These are phyloP conservation scores for Crocodylus rhombifer DNA, from an alignment of 2,797 vertebrate species.

Conservation along the genomic window DNA sequence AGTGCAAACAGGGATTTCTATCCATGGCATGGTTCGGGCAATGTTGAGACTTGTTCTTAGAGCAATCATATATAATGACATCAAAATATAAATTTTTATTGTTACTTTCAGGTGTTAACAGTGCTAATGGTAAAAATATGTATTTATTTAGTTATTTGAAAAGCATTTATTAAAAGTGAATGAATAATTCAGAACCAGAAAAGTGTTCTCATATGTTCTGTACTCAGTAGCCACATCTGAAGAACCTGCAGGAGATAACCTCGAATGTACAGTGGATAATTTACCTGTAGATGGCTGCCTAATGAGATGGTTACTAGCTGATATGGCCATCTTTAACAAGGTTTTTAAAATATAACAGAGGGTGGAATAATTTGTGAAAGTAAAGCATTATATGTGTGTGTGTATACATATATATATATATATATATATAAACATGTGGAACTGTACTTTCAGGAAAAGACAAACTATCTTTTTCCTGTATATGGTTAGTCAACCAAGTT, in stretches of 20 bases:
- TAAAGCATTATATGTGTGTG: conserved; percentile 37
- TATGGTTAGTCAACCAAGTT: conserved; percentile 57
- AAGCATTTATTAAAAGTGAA: background rate
- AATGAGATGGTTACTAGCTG: conserved; percentile 30
- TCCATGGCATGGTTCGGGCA: background rate
- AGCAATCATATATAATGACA: background rate
- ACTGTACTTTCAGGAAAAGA: conserved; percentile 63
- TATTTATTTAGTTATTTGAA: no score
- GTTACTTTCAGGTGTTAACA: background rate
- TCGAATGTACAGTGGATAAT: background rate
- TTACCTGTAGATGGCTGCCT: background rate
- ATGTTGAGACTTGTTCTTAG: background rate
- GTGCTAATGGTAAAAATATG: background rate
- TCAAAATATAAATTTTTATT: background rate
- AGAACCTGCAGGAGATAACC: background rate
- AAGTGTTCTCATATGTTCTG: fast-evolving
- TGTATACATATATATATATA: no score
- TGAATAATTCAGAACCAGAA: background rate
- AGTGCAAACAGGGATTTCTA: background rate
- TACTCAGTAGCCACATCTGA: background rate
- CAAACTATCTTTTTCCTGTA: conserved; percentile 62
- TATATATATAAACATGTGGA: conserved; percentile 37
- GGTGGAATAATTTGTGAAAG: conserved; percentile 66
- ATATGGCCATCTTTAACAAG: conserved; percentile 16
- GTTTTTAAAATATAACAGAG: conserved; percentile 59